Evolutionary conservation across 23 tunicate genomes (phyloP).

Genomic region (Ascidia mentula): DNA sequence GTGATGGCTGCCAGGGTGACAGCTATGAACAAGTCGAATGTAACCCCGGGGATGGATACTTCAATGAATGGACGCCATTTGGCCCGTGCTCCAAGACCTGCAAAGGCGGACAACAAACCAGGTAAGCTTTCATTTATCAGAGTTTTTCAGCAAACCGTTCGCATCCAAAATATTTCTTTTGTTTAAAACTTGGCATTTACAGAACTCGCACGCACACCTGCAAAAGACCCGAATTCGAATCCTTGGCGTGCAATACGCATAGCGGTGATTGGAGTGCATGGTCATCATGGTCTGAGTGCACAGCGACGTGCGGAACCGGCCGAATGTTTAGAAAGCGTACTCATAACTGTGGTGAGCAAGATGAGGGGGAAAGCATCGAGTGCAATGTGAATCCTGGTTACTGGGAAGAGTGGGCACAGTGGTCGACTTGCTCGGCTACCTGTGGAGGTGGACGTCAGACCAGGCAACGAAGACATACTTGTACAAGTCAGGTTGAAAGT

Average conservation of each 20-base stretch:
- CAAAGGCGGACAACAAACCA: constrained; percentile 68
- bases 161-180: background rate
- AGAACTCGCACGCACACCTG: constrained; percentile 52
- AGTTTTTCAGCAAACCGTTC: background rate
- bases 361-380: constrained; percentile 1
- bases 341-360: constrained; percentile 18
- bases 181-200: background rate
- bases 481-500: constrained; percentile 41
- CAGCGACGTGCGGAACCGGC: constrained; percentile 32
- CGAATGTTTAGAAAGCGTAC: background rate
- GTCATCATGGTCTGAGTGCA: constrained; percentile 19
- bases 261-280: constrained; percentile 11
- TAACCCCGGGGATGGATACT: constrained; percentile 55
- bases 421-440: constrained; percentile 56
- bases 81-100: constrained; percentile 76
- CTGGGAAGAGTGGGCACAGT: constrained; percentile 57
- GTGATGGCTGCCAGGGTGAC: constrained; percentile 58
- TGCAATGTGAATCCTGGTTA: constrained; percentile 43
- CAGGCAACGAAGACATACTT: constrained; percentile 69
- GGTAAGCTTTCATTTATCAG: constrained; percentile 15
- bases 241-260: constrained; percentile 11
- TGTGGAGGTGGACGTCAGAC: constrained; percentile 79
- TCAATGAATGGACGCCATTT: constrained; percentile 63
- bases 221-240: background rate
- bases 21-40: constrained; percentile 43